Conservation (phyloP, 2,113 vertebrate species). For the Centropus unirufus region DNA sequence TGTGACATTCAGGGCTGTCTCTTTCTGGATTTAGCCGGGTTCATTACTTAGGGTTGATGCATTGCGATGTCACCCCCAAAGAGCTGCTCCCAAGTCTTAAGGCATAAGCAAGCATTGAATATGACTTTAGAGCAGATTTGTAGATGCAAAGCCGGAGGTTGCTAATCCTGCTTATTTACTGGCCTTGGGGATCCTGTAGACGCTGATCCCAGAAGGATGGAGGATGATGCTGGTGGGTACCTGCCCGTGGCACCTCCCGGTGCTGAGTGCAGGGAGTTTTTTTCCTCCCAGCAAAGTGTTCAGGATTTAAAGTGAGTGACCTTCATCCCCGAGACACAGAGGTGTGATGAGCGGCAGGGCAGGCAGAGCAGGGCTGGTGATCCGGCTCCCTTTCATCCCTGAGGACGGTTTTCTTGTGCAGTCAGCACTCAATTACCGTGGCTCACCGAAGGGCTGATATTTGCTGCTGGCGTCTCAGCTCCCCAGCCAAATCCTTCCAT, state of each 20-base stretch:
- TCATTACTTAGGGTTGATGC: slow-evolving; percentile 31
- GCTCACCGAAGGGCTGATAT: neutral
- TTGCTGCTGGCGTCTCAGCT: neutral
- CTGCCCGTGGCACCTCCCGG: neutral
- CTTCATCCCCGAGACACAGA: neutral
- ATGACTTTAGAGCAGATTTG: neutral
- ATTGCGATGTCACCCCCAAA: neutral
- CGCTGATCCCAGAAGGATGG: neutral
- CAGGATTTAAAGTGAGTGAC: neutral
- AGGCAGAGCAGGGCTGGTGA: neutral
- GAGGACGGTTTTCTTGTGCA: neutral
- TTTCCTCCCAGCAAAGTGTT: neutral
- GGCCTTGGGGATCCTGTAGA: neutral
- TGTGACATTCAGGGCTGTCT: slow-evolving; percentile 5
- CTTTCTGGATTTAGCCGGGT: neutral
- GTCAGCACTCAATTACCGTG: neutral
- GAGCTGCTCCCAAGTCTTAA: neutral
- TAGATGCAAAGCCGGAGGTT: neutral
- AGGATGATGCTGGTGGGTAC: neutral
- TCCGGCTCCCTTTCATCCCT: neutral
- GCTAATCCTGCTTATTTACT: neutral
- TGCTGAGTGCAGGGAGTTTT: neutral
- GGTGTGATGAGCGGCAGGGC: neutral
- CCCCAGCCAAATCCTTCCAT: neutral
- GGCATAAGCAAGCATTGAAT: neutral